Percentiles rank a stretch among this genome's conserved stretches.
Conservation (phyloP, 2,797 vertebrate species). For the Sandelia bainsii region DNA sequence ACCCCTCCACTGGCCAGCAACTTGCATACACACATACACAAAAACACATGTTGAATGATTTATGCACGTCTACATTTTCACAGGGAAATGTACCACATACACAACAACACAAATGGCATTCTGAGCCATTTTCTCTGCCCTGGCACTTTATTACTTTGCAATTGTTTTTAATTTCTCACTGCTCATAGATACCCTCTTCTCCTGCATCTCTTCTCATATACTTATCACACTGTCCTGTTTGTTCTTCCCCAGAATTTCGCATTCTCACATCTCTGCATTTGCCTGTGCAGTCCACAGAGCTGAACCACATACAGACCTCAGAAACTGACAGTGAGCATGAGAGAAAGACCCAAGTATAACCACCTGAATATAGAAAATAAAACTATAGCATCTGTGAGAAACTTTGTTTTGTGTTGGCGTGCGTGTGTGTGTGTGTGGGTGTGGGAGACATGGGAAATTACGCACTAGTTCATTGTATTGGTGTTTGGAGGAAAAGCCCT, state of each 20-base stretch:
- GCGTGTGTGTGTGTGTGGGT: slow-evolving; percentile 33
- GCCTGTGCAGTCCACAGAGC: slow-evolving; percentile 23
- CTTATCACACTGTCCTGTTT: slow-evolving; percentile 38
- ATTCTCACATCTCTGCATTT: slow-evolving; percentile 29
- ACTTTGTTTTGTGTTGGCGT: slow-evolving; percentile 39
- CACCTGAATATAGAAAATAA: slow-evolving; percentile 22
- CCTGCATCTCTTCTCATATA: slow-evolving; percentile 32
- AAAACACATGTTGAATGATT: slow-evolving; percentile 74
- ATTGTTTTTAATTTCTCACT: slow-evolving; percentile 47
- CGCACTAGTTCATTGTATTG: slow-evolving; percentile 85
- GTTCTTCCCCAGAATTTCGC: slow-evolving; percentile 35
- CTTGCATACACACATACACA: slow-evolving; percentile 16
- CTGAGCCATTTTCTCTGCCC: slow-evolving; percentile 42
- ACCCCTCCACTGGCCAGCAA: slow-evolving; percentile 73
- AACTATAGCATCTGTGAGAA: slow-evolving; percentile 61
- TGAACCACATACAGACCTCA: slow-evolving; percentile 64
- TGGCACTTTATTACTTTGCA: slow-evolving; percentile 32
- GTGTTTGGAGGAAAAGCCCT: slow-evolving; percentile 83
- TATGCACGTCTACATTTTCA: slow-evolving; percentile 69
- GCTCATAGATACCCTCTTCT: slow-evolving; percentile 19
- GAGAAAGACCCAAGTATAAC: slow-evolving; percentile 30
- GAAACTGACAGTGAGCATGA: slow-evolving; percentile 23
- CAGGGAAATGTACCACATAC: slow-evolving; percentile 47
- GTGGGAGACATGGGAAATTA: slow-evolving; percentile 80
- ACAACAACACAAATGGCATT: slow-evolving; percentile 43